These are phyloP conservation scores for Discoglossus pictus DNA, from an alignment of 2,797 vertebrate species.

Conservation along the genomic window DNA sequence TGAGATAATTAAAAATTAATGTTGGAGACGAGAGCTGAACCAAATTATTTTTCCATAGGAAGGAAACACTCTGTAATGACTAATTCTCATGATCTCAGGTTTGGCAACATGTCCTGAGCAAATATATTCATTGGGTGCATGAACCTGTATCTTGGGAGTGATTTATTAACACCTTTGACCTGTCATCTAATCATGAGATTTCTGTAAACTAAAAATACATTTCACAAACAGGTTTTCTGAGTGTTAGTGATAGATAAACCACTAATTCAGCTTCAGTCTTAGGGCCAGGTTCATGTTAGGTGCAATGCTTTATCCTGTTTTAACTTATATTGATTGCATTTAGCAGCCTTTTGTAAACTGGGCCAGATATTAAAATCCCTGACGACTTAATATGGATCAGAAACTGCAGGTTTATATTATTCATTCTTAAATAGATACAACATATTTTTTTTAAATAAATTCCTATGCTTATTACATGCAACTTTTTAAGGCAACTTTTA, in stretches of 20 bases:
- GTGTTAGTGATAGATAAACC: no score
- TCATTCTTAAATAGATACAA: no score
- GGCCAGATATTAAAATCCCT: no score
- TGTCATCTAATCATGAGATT: neutral
- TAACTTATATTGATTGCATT: no score
- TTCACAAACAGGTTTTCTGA: neutral
- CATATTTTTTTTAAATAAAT: no score
- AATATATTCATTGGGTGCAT: slow-evolving; percentile 57
- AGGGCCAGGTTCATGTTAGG: neutral
- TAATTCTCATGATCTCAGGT: slow-evolving; percentile 68
- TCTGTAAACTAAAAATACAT: neutral
- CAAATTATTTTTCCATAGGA: slow-evolving; percentile 66
- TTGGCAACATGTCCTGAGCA: slow-evolving; percentile 64
- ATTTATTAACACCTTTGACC: slow-evolving; percentile 10
- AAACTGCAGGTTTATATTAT: no score
- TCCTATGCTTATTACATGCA: no score
- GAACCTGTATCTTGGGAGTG: slow-evolving; percentile 14
- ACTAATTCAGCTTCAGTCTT: neutral
- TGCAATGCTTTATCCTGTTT: no score
- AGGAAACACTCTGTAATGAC: slow-evolving; percentile 69
- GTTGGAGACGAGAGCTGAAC: slow-evolving; percentile 68
- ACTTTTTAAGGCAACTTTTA: no score
- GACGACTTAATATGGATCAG: no score
- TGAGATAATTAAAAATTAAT: slow-evolving; percentile 78
- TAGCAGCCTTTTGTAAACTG: no score